These are phyloP conservation scores for Carassius carassius DNA, from an alignment of 2,113 vertebrate species.

Conservation along the genomic window DNA sequence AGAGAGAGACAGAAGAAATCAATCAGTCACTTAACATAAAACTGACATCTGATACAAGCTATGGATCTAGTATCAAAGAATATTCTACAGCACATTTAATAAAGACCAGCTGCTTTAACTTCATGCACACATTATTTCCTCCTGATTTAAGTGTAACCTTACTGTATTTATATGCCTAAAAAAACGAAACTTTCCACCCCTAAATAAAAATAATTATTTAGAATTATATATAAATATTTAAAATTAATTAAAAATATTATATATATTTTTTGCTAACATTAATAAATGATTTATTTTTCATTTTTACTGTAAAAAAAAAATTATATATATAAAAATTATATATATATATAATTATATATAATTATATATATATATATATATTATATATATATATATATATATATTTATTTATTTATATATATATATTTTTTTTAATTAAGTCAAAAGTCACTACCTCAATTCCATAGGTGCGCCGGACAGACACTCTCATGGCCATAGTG, in stretches of 20 bases:
- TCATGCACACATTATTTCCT: background rate
- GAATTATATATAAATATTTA: too few relatives aligned
- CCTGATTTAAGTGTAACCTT: too few relatives aligned
- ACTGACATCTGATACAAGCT: background rate
- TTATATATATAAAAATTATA: too few relatives aligned
- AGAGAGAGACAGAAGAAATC: background rate
- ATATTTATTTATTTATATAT: too few relatives aligned
- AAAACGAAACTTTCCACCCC: too few relatives aligned
- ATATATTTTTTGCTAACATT: background rate
- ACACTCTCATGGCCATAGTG: slow-evolving; percentile 55
- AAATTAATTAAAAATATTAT: too few relatives aligned
- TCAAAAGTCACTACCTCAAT: slow-evolving; percentile 32
- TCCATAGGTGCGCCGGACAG: slow-evolving; percentile 44
- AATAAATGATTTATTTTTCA: background rate
- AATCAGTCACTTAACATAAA: background rate
- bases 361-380: too few relatives aligned
- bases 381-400: too few relatives aligned
- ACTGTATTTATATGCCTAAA: too few relatives aligned
- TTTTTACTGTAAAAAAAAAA: background rate
- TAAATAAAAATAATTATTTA: too few relatives aligned
- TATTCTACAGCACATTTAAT: background rate
- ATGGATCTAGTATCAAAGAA: background rate
- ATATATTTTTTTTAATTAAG: background rate
- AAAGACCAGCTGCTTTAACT: background rate
- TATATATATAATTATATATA: too few relatives aligned